A percentile compares a stretch with the other conserved stretches of the same genome.
These are phyloP conservation scores for Macrotrachela quadricornifera DNA, from an alignment of 1,140 invertebrate genomes.

Conservation along the genomic window DNA sequence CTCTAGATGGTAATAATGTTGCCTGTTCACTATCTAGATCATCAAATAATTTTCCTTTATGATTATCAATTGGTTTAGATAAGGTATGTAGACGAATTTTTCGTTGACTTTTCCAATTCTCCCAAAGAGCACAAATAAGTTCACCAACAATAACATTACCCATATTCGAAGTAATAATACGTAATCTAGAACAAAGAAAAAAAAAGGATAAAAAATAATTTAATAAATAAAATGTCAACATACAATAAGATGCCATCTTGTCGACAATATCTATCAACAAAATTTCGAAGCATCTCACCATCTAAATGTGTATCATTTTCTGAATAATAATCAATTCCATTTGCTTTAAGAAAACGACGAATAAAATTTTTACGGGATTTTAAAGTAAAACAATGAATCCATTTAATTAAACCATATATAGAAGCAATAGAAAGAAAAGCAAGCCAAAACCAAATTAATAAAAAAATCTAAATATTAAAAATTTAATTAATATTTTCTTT, in stretches of 20 bases:
- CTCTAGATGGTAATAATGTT: too few relatives aligned
- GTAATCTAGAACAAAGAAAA: constrained; percentile 12
- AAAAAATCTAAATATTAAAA: background rate
- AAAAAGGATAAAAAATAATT: too few relatives aligned
- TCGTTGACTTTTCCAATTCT: background rate
- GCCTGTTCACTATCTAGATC: too few relatives aligned
- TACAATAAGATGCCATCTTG: constrained; percentile 33
- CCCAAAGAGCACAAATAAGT: constrained; percentile 32
- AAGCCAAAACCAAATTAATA: constrained; percentile 8
- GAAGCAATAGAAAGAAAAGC: background rate
- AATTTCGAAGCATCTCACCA: constrained; percentile 22
- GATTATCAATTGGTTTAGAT: too few relatives aligned
- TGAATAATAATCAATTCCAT: constrained; percentile 12
- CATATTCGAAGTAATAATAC: constrained; percentile 34
- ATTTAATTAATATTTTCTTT: too few relatives aligned
- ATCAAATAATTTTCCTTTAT: too few relatives aligned
- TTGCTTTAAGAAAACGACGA: constrained; percentile 1
- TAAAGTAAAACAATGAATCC: background rate
- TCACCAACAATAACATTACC: constrained; percentile 35
- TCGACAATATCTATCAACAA: constrained; percentile 35
- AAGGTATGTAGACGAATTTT: too few relatives aligned
- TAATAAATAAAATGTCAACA: too few relatives aligned
- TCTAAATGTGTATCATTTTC: constrained; percentile 10
- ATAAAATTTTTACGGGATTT: background rate
- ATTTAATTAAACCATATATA: background rate